phyloP scores from a whole-genome alignment of 2,888 invertebrate genomes.

The Troides aeacus region DNA sequence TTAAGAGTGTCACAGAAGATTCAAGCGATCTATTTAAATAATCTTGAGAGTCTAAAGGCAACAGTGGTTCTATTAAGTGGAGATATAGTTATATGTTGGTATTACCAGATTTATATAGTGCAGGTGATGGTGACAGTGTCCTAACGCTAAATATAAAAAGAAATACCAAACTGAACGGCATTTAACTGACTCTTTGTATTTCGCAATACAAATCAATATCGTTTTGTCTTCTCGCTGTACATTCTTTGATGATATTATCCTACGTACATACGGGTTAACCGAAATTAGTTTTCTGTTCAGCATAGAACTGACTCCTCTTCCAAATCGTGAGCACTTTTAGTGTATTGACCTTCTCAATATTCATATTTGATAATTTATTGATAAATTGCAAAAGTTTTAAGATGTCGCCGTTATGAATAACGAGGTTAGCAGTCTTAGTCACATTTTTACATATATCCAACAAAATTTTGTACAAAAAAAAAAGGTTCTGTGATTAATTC shows the following conservation, averaged over 20 bases:
- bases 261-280: conserved; percentile 47
- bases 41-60: no score
- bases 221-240: conserved; percentile 55
- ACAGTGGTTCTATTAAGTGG: no score
- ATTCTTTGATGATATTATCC: conserved; percentile 41
- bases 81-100: no score
- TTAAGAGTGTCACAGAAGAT: no score
- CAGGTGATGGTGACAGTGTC: no score
- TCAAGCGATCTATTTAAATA: no score
- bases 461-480: no score
- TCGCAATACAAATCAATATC: conserved; percentile 37
- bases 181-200: conserved; percentile 36
- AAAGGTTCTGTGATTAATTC: no score
- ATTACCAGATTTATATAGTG: no score
- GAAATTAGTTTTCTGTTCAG: conserved; percentile 42
- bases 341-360: neutral
- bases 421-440: neutral
- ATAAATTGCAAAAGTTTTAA: neutral
- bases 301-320: conserved; percentile 39
- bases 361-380: neutral
- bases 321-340: conserved; percentile 17
- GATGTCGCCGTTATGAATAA: conserved; percentile 1
- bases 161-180: no score
- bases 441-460: no score
- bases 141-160: no score